A percentile compares a stretch with the other conserved stretches of the same genome.
phyloP scores from a whole-genome alignment of 2,797 vertebrate genomes.

The Perodicticus potto region DNA sequence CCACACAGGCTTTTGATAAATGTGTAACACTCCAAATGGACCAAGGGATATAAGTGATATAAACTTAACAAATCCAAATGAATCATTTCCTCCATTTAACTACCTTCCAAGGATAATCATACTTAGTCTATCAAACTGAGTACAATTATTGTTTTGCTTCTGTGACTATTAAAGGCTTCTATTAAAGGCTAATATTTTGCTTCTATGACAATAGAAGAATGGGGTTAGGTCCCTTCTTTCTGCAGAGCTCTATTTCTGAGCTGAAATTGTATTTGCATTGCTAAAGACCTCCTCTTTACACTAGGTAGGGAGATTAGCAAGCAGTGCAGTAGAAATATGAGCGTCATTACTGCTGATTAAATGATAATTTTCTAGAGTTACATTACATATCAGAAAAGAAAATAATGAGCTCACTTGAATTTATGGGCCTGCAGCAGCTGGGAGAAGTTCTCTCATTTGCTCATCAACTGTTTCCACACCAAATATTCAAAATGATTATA shows the following conservation, averaged over 20 bases:
- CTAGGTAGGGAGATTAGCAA: constrained; percentile 67
- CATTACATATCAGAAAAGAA: constrained; percentile 76
- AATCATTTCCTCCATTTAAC: not conserved
- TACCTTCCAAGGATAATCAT: not conserved
- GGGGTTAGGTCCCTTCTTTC: not conserved
- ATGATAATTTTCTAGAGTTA: constrained; percentile 75
- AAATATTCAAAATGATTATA: not conserved
- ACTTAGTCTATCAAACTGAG: not conserved
- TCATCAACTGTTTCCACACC: not conserved
- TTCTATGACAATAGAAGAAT: not conserved
- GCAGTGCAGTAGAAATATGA: constrained; percentile 69
- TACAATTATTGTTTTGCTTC: not conserved
- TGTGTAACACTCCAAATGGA: not conserved
- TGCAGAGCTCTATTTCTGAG: not conserved
- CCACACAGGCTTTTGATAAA: not conserved
- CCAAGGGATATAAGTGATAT: not conserved
- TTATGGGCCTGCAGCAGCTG: constrained; percentile 35
- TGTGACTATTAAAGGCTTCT: not conserved
- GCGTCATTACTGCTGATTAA: constrained; percentile 81
- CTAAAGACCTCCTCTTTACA: constrained; percentile 55
- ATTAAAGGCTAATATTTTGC: not conserved
- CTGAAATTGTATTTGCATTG: constrained; percentile 62
- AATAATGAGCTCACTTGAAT: constrained; percentile 78
- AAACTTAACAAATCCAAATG: not conserved
- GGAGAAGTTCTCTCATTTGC: constrained; percentile 43